Percentiles rank a stretch among this genome's conserved stretches.
phyloP scores from a whole-genome alignment of 2,797 vertebrate genomes.

The Pipistrellus pipistrellus region DNA sequence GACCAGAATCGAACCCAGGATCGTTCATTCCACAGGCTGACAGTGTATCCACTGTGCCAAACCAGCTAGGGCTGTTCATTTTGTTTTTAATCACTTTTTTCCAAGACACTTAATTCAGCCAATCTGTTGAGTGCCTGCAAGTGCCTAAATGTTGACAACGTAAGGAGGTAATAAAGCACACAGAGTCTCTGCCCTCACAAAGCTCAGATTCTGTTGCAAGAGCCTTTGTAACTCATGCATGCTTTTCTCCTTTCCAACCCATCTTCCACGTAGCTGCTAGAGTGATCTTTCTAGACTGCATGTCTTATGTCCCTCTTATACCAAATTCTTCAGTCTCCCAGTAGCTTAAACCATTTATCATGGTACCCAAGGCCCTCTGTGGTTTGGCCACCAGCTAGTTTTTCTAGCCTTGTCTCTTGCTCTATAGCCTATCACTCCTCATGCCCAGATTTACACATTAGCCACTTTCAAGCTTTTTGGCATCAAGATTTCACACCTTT shows the following conservation, averaged over 20 bases:
- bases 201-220: neutral
- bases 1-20: no score
- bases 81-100: slow-evolving; percentile 23
- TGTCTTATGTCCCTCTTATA: neutral
- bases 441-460: neutral
- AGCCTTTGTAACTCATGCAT: neutral
- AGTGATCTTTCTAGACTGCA: neutral
- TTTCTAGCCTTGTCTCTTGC: neutral
- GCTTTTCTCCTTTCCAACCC: neutral
- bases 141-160: neutral
- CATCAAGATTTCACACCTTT: neutral
- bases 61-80: neutral
- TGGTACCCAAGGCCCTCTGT: neutral
- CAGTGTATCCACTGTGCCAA: no score
- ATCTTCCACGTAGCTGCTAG: neutral
- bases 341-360: neutral
- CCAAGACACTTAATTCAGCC: neutral
- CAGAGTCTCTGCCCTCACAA: neutral
- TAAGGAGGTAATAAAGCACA: neutral
- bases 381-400: neutral
- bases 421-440: neutral
- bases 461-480: neutral
- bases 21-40: no score
- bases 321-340: neutral
- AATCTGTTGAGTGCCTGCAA: neutral